Percentiles rank a stretch among this genome's conserved stretches.
These are phyloP conservation scores for Athalia cordata DNA, from an alignment of 2,888 invertebrate genomes.

Conservation along the genomic window DNA sequence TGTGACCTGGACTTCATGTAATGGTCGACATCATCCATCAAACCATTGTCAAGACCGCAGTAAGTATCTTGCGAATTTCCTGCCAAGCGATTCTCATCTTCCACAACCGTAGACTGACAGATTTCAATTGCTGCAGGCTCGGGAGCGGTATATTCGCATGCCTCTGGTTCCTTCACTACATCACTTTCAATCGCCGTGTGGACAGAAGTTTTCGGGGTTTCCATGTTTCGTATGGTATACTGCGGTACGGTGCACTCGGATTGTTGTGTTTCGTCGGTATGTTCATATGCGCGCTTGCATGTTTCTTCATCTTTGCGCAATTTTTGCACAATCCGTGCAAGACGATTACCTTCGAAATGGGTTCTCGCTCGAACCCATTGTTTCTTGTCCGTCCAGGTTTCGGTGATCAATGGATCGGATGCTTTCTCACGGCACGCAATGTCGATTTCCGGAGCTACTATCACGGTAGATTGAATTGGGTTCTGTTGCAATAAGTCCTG, in stretches of 20 bases:
- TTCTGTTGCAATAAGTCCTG: neutral
- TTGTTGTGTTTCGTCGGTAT: neutral
- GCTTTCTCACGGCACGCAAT: conserved; percentile 1
- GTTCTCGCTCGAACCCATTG: neutral
- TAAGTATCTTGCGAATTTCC: neutral
- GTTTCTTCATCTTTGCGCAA: neutral
- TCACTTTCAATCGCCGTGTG: neutral
- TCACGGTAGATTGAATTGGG: neutral
- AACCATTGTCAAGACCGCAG: neutral
- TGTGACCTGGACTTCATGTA: conserved; percentile 9
- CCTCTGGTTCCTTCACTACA: neutral
- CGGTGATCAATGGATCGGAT: conserved; percentile 3
- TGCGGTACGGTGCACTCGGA: conserved; percentile 27
- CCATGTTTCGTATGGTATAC: conserved; percentile 1
- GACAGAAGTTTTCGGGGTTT: neutral
- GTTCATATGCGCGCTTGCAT: neutral
- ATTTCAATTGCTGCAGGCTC: neutral
- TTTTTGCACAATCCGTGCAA: conserved; percentile 4
- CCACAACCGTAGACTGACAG: neutral
- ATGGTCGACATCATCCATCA: neutral
- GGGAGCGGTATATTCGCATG: too few species aligned
- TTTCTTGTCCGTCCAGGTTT: conserved; percentile 20
- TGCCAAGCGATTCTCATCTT: neutral
- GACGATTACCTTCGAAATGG: conserved; percentile 6
- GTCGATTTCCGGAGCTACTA: neutral